phyloP scores from a whole-genome alignment of 2,888 invertebrate species.

The Masnerella sp. region DNA sequence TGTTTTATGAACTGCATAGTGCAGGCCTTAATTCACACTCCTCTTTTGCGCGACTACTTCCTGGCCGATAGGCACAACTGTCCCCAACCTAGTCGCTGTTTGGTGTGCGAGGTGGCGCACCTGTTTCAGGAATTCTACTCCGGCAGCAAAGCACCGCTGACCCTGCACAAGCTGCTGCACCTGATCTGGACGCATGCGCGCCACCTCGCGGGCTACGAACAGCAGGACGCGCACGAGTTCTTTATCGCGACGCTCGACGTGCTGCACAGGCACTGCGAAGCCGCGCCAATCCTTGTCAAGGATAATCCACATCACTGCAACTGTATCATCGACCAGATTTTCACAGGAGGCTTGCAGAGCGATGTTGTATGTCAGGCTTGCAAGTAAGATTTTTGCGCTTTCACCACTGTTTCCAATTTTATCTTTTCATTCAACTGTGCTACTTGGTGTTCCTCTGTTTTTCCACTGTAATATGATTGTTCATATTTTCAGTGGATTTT shows the following conservation, averaged over 20 bases:
- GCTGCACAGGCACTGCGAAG: constrained; percentile 89
- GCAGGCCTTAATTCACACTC: constrained; percentile 95
- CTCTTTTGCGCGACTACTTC: constrained; percentile 95
- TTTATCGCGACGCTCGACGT: constrained; percentile 97
- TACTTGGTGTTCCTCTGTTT: too few relatives aligned
- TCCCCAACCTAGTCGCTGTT: constrained; percentile 87
- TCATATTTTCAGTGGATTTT: too few relatives aligned
- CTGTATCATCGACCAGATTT: constrained; percentile 98
- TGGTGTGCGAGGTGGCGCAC: constrained; percentile 96
- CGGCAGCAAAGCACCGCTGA: constrained; percentile 91
- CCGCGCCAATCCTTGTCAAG: constrained; percentile 76
- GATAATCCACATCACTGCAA: constrained; percentile 84
- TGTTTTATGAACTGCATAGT: constrained; percentile 99
- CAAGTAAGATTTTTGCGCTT: constrained; percentile 79
- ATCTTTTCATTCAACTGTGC: background rate
- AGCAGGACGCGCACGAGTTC: constrained; percentile 99
- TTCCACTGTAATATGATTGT: too few relatives aligned
- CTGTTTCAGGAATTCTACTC: constrained; percentile 98
- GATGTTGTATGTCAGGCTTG: constrained; percentile 98
- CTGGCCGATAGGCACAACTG: constrained; percentile 95
- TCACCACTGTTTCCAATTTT: too few relatives aligned
- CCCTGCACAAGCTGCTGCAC: constrained; percentile 92
- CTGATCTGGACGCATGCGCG: constrained; percentile 98
- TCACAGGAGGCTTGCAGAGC: constrained; percentile 96
- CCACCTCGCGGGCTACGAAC: constrained; percentile 96